These are phyloP conservation scores for Cyclargus thomasi DNA, from an alignment of 1,140 invertebrate genomes.

Conservation along the genomic window DNA sequence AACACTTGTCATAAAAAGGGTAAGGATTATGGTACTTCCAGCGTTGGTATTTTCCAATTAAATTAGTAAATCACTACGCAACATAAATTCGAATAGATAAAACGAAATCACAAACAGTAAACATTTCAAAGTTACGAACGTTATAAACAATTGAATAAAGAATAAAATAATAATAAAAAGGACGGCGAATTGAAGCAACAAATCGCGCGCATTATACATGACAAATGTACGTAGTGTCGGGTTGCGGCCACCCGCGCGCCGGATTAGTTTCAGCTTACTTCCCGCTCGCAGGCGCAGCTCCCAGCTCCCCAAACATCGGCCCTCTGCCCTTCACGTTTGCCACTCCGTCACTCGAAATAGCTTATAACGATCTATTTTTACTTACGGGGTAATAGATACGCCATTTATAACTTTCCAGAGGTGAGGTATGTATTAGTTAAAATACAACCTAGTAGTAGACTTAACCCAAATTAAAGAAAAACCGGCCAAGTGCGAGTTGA, in stretches of 20 bases:
- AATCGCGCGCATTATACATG: conserved; percentile 73
- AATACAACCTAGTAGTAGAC: neutral
- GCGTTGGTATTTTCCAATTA: too few species aligned
- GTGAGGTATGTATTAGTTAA: neutral
- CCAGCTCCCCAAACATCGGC: conserved; percentile 56
- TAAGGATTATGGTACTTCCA: too few species aligned
- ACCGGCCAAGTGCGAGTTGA: too few species aligned
- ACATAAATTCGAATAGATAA: neutral
- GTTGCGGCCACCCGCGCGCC: conserved; percentile 69
- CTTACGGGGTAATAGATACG: conserved; percentile 9
- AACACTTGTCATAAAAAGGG: too few species aligned
- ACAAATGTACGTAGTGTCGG: conserved; percentile 71
- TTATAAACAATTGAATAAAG: conserved; percentile 65
- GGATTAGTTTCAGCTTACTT: conserved; percentile 72
- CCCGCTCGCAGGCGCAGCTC: conserved; percentile 30
- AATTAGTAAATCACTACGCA: too few species aligned
- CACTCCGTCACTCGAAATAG: conserved; percentile 49
- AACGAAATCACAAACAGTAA: conserved; percentile 28
- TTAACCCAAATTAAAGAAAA: too few species aligned
- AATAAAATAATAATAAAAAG: conserved; percentile 63
- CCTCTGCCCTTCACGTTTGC: conserved; percentile 57
- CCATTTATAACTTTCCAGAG: neutral
- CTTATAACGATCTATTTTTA: conserved; percentile 19
- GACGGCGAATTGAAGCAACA: conserved; percentile 59
- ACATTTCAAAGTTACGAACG: conserved; percentile 50